These are phyloP conservation scores for Xanthorhoe designata DNA, from an alignment of 2,888 invertebrate species.

Conservation along the genomic window DNA sequence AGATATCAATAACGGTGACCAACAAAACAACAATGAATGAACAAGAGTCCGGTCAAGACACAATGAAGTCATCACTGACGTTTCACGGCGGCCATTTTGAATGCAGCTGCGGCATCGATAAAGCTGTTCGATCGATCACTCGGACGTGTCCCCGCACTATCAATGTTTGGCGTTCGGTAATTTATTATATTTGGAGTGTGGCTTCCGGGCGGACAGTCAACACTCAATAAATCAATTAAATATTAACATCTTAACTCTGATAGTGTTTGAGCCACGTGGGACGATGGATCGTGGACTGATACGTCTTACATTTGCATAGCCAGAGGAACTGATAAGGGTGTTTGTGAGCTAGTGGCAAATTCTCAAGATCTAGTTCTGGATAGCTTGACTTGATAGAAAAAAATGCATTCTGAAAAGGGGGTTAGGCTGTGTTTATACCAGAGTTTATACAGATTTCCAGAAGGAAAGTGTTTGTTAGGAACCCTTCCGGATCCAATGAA, in stretches of 20 bases:
- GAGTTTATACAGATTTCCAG: no score
- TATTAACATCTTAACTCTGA: slow-evolving; percentile 66
- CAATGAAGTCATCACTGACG: slow-evolving; percentile 64
- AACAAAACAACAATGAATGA: slow-evolving; percentile 16
- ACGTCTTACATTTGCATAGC: slow-evolving; percentile 22
- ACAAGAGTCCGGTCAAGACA: slow-evolving; percentile 42
- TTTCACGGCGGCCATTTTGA: slow-evolving; percentile 64
- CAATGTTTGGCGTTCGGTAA: slow-evolving; percentile 64
- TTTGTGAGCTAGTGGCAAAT: background rate
- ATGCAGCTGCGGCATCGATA: slow-evolving; percentile 66
- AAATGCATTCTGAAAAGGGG: no score
- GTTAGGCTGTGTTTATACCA: no score
- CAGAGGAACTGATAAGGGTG: slow-evolving; percentile 14
- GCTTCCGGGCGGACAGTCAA: slow-evolving; percentile 80
- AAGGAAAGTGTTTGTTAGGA: no score
- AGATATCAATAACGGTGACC: slow-evolving; percentile 13
- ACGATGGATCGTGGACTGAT: slow-evolving; percentile 27
- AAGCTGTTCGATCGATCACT: slow-evolving; percentile 66
- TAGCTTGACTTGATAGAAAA: no score
- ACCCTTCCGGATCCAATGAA: no score
- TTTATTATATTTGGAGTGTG: slow-evolving; percentile 76
- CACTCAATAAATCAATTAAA: slow-evolving; percentile 82
- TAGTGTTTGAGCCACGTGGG: slow-evolving; percentile 52
- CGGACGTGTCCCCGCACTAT: slow-evolving; percentile 60
- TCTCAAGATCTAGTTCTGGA: background rate